These are phyloP conservation scores for Ceuthmochares aereus DNA, from an alignment of 2,113 vertebrate species.

Conservation along the genomic window DNA sequence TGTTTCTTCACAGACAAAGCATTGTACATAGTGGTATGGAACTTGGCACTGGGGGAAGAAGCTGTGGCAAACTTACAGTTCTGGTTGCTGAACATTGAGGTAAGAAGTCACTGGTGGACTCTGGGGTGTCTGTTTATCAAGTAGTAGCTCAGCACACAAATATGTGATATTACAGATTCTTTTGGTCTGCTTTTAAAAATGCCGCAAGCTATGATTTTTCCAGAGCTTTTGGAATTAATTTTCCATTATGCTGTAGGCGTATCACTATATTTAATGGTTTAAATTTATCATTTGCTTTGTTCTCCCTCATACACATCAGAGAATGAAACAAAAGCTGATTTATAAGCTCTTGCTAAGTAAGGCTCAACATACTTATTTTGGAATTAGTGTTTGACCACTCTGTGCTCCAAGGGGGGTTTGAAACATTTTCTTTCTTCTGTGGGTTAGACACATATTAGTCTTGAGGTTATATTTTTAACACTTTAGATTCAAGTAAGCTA, in stretches of 20 bases:
- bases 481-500: not conserved
- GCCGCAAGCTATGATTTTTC: constrained; percentile 38
- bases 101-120: constrained; percentile 61
- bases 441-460: constrained; percentile 11
- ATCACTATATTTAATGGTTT: constrained; percentile 45
- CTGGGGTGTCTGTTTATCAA: not conserved
- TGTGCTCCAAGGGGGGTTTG: constrained; percentile 9
- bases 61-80: constrained; percentile 93
- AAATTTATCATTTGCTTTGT: constrained; percentile 63
- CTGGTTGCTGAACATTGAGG: constrained; percentile 98
- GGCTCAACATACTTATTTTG: constrained; percentile 56
- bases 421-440: constrained; percentile 32
- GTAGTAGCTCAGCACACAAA: not conserved
- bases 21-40: constrained; percentile 96
- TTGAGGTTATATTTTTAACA: constrained; percentile 48
- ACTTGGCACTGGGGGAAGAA: constrained; percentile 96
- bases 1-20: constrained; percentile 99
- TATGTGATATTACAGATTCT: not conserved
- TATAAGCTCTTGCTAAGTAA: constrained; percentile 54
- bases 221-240: constrained; percentile 41
- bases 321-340: constrained; percentile 59
- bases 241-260: constrained; percentile 3
- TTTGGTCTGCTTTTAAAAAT: constrained; percentile 18
- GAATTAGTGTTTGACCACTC: constrained; percentile 62
- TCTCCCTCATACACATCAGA: constrained; percentile 16